Base-by-base conservation (phyloP, 1,140 invertebrate genomes). In the Pinna nobilis region DNA sequence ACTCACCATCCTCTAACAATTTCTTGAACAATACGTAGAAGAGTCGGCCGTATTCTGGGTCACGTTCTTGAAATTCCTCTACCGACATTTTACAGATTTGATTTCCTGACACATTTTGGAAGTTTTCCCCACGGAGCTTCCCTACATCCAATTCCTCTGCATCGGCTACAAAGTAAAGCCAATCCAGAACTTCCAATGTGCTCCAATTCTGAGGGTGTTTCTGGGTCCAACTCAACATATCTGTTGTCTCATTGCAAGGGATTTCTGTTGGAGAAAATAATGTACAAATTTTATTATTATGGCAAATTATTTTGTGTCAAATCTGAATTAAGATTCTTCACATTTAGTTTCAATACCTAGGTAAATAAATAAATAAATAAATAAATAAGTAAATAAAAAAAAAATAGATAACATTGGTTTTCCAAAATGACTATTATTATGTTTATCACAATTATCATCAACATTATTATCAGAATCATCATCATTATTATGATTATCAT, bases 171-270 rank as follows among this genome's bases (percentile, higher is more conserved):
- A 70, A 82, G 66, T 79, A 85, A 3, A 86, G 61, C 83, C 84
- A 87, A 71, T 83, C 82, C 15, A 84, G 66, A 3, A 87, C 81
- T 32, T 87, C 83, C 23, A 51, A 32, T 6, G 66, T 68, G 11
- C 64, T 67, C 86, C 86, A 87, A 51, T 81, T 78, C 55, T 86
- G 77, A 1, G 86, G 86, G 51, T 86, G 82, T 41, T 79, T 81
- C 39, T 76, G 50, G 11, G 77, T 82, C 85, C 85, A 86, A 53
- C 80, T 82, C 32, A 67, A 49, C 28, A 82, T 50, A 18, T 68
- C 44, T 13, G 51, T 60, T 0, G 25, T 66, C 3, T 73, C 70
- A 59, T 25, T 59, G 11, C 53, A 33, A 28, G 30, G 32, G 18
- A 20, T 33, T 37, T 59, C 57, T 59, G 65, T 63, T 72, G 37